Percentiles rank a stretch among this genome's conserved stretches.
Conservation (phyloP, 2,113 vertebrate species). For the Fulmarus glacialis region DNA sequence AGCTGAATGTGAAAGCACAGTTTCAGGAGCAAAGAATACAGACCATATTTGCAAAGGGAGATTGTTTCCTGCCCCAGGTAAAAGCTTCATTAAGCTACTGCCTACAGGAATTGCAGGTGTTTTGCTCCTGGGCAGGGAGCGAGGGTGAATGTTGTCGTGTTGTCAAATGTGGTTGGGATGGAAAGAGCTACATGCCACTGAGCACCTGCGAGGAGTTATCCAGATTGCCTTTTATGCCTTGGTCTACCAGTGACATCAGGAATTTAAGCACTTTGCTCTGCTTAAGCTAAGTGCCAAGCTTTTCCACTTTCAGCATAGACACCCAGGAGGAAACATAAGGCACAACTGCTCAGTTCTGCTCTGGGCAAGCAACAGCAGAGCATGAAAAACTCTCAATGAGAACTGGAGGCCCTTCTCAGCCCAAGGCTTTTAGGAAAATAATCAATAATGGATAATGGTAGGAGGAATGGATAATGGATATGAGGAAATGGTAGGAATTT, state of each 20-base stretch:
- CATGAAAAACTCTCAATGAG: not conserved
- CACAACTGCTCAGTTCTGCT: not conserved
- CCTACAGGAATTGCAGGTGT: not conserved
- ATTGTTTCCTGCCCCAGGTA: not conserved
- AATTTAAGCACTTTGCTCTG: not conserved
- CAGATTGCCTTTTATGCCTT: not conserved
- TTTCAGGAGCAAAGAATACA: not conserved
- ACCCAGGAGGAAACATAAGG: not conserved
- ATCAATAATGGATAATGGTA: not conserved
- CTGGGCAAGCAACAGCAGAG: not conserved
- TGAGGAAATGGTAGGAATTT: not conserved
- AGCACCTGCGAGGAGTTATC: not conserved
- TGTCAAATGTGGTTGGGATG: not conserved
- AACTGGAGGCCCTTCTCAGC: not conserved
- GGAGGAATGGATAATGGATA: not conserved
- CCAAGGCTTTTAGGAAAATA: not conserved
- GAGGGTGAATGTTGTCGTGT: not conserved
- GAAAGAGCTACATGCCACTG: not conserved
- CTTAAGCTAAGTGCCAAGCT: not conserved
- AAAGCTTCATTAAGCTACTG: not conserved
- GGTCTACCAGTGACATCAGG: not conserved
- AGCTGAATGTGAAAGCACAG: not conserved
- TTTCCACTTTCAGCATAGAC: not conserved
- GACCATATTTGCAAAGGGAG: not conserved
- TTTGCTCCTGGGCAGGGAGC: not conserved